A percentile compares a stretch with the other conserved stretches of the same genome.
Conservation (phyloP, 2,113 vertebrate genomes). For the Meles meles region DNA sequence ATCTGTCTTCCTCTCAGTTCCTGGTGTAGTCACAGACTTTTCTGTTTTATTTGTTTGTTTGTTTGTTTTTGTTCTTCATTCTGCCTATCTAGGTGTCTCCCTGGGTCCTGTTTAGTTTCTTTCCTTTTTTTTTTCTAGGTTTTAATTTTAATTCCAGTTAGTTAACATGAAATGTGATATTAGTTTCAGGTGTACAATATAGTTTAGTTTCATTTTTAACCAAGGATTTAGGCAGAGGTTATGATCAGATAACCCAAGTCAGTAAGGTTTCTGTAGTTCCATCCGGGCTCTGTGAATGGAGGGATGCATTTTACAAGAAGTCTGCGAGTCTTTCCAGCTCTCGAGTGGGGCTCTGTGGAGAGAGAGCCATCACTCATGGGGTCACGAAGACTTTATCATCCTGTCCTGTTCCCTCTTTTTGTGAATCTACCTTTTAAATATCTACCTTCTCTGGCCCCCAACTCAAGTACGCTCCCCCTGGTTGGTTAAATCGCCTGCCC, state of each 20-base stretch:
- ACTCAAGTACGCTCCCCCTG: fast-evolving
- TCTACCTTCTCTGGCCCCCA: background rate
- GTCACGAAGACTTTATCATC: fast-evolving
- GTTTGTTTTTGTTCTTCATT: background rate
- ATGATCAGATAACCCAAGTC: background rate
- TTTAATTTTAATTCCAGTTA: background rate
- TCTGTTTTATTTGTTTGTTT: background rate
- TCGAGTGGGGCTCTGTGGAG: background rate
- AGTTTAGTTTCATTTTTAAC: background rate
- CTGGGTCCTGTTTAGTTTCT: background rate
- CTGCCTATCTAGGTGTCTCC: fast-evolving
- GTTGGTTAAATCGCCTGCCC: background rate
- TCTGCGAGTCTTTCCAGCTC: background rate
- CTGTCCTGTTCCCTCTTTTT: background rate
- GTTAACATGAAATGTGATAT: background rate
- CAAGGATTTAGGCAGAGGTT: background rate
- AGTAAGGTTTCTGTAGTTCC: background rate
- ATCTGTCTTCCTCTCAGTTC: background rate
- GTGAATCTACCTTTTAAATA: fast-evolving
- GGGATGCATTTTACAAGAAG: too few relatives aligned
- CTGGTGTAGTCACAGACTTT: too few relatives aligned
- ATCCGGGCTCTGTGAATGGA: background rate
- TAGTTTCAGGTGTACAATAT: background rate
- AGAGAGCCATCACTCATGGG: background rate
- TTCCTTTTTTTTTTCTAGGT: background rate